Conservation (phyloP, 2,797 vertebrate genomes). For the Rachycentron canadum region DNA sequence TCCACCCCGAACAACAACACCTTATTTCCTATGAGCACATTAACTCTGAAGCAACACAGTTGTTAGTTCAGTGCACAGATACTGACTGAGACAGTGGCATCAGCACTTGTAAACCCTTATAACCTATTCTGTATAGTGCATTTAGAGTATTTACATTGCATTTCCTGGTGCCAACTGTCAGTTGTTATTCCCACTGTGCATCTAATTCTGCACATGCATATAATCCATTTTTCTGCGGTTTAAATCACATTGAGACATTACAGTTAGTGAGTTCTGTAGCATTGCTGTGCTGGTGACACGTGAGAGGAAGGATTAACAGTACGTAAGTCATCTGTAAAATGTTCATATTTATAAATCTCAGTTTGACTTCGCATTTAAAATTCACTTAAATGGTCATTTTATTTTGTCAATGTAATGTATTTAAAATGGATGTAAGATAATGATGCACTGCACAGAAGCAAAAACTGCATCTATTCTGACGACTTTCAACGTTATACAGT, state of each 20-base stretch:
- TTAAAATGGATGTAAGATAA: conserved; percentile 51
- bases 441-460: conserved; percentile 53
- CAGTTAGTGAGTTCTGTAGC: conserved; percentile 17
- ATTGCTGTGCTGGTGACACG: conserved; percentile 23
- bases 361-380: conserved; percentile 46
- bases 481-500: conserved; percentile 21
- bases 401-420: conserved; percentile 58
- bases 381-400: conserved; percentile 50
- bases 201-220: too few species aligned
- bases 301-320: conserved; percentile 44
- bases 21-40: conserved; percentile 78
- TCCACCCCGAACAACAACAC: conserved; percentile 81
- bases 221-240: conserved; percentile 47
- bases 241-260: conserved; percentile 16
- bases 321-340: conserved; percentile 52
- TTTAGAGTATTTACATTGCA: conserved; percentile 59
- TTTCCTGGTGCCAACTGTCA: conserved; percentile 63
- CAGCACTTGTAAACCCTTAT: conserved; percentile 59
- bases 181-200: conserved; percentile 47
- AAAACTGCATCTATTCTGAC: conserved; percentile 30
- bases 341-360: conserved; percentile 65
- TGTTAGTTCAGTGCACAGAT: conserved; percentile 41
- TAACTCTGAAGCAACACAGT: conserved; percentile 8
- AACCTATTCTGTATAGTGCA: conserved; percentile 63
- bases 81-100: conserved; percentile 34